These are phyloP conservation scores for Coracopsis vasa DNA, from an alignment of 2,113 vertebrate genomes.

Conservation along the genomic window DNA sequence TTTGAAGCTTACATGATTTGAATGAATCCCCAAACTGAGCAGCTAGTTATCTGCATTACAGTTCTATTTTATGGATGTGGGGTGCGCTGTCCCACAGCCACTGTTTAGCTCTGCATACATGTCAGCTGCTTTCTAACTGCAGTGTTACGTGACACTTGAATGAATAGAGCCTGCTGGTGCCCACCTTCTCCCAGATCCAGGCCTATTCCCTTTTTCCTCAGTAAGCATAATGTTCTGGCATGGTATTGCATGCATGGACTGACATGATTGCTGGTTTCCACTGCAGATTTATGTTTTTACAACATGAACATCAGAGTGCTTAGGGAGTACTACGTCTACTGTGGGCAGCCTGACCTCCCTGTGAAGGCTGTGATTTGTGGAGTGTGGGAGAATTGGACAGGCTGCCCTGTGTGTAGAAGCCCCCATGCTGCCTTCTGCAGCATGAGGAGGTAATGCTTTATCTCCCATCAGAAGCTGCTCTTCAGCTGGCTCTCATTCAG, in stretches of 20 bases:
- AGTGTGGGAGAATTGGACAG: background rate
- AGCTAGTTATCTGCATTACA: background rate
- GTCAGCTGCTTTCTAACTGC: background rate
- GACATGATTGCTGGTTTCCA: fast-evolving
- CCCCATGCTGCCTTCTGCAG: background rate
- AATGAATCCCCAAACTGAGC: background rate
- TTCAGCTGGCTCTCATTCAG: background rate
- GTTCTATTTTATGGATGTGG: background rate
- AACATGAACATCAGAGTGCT: fast-evolving
- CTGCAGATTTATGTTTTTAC: background rate
- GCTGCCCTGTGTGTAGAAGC: fast-evolving
- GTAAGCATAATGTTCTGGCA: background rate
- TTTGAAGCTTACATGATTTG: background rate
- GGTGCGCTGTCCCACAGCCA: background rate
- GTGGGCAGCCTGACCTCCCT: background rate
- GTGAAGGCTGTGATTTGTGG: background rate
- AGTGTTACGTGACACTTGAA: fast-evolving
- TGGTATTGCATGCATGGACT: fast-evolving
- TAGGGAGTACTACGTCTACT: fast-evolving
- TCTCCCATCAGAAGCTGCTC: background rate
- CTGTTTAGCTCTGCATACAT: background rate
- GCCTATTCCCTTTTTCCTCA: background rate
- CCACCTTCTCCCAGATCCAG: background rate
- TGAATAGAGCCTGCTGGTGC: background rate
- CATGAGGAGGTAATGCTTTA: background rate